These are phyloP conservation scores for Corythoichthys intestinalis DNA, from an alignment of 2,113 vertebrate species.

Conservation along the genomic window DNA sequence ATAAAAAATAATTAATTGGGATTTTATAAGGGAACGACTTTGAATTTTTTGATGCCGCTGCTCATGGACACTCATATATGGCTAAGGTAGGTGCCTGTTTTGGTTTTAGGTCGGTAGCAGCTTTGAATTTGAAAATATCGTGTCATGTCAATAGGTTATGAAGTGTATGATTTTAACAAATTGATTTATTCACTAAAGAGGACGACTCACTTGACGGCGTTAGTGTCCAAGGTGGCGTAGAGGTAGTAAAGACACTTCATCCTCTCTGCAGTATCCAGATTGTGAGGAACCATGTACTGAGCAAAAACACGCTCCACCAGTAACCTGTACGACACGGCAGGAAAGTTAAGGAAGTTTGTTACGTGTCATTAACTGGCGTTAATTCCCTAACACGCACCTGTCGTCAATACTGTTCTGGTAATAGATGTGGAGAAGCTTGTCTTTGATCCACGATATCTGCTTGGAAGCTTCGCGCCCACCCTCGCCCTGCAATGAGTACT, in stretches of 20 bases:
- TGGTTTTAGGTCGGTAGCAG: too few relatives aligned
- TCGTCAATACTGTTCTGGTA: conserved; percentile 99
- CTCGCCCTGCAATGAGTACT: conserved; percentile 92
- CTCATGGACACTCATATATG: too few relatives aligned
- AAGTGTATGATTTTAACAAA: too few relatives aligned
- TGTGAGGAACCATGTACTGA: conserved; percentile 96
- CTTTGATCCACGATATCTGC: conserved; percentile 98
- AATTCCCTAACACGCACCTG: conserved; percentile 71
- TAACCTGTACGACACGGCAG: conserved; percentile 69
- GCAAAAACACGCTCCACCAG: conserved; percentile 97
- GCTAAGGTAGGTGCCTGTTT: too few relatives aligned
- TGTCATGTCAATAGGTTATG: too few relatives aligned
- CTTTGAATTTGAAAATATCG: too few relatives aligned
- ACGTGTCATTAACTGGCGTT: not conserved
- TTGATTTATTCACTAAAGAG: too few relatives aligned
- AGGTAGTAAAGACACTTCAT: conserved; percentile 99
- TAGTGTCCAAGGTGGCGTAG: conserved; percentile 91
- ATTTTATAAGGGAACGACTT: too few relatives aligned
- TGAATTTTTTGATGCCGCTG: too few relatives aligned
- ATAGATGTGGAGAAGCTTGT: conserved; percentile 97
- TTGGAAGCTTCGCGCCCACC: conserved; percentile 96
- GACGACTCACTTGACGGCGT: conserved; percentile 89
- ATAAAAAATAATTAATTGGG: too few relatives aligned
- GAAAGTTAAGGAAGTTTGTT: not conserved
- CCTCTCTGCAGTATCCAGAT: conserved; percentile 88